phyloP scores from a whole-genome alignment of 2,113 vertebrate genomes.

The Seriola aureovittata region DNA sequence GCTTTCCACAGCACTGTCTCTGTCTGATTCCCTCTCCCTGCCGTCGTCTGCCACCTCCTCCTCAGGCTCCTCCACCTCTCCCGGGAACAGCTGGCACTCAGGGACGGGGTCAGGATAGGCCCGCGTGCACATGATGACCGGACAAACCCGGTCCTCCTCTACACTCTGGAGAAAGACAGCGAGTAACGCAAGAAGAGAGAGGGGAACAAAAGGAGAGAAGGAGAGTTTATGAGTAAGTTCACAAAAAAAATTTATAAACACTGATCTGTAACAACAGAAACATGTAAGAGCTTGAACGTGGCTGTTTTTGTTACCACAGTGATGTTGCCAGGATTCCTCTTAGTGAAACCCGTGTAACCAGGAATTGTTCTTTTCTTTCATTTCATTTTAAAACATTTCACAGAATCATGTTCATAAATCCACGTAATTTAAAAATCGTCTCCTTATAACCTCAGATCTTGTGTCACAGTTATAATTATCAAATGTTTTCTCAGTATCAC shows the following conservation, averaged over 20 bases:
- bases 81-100: conserved; percentile 83
- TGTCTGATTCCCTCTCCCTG: conserved; percentile 90
- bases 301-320: background rate
- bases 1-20: conserved; percentile 93
- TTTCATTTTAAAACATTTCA: too few relatives aligned
- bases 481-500: background rate
- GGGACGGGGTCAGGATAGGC: conserved; percentile 74
- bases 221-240: background rate
- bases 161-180: conserved; percentile 76
- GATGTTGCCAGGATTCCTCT: background rate
- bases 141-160: conserved; percentile 80
- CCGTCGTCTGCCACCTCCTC: conserved; percentile 83
- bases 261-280: background rate
- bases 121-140: conserved; percentile 87
- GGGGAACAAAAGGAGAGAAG: background rate
- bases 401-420: background rate
- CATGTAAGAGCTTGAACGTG: background rate
- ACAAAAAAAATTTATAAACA: background rate
- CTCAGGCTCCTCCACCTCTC: conserved; percentile 81
- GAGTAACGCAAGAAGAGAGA: background rate
- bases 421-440: background rate
- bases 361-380: background rate
- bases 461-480: background rate
- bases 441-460: background rate
- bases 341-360: background rate